These are phyloP conservation scores for Chlorops oryzae DNA, from an alignment of 1,140 invertebrate genomes.

Conservation along the genomic window DNA sequence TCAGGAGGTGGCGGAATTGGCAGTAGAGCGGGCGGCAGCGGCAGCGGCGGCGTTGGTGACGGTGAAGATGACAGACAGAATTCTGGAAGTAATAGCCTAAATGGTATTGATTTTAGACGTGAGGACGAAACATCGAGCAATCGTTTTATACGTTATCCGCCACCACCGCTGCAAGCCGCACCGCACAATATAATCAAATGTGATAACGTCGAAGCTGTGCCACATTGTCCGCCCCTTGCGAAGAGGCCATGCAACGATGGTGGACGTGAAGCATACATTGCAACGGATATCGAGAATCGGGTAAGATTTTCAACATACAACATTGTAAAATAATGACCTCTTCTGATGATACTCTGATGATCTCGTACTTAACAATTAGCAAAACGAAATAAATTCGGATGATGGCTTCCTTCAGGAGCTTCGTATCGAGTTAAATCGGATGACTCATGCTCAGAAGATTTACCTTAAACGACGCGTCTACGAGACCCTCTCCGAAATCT, in stretches of 20 bases:
- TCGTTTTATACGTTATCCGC: too few relatives aligned
- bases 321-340: not conserved
- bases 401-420: constrained; percentile 36
- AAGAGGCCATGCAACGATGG: not conserved
- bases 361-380: not conserved
- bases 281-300: not conserved
- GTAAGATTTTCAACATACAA: not conserved
- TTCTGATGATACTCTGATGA: not conserved
- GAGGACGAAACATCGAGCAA: too few relatives aligned
- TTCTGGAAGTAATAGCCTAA: too few relatives aligned
- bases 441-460: constrained; percentile 38
- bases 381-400: constrained; percentile 27
- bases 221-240: not conserved
- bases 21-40: constrained; percentile 10
- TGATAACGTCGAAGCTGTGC: not conserved
- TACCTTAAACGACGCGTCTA: constrained; percentile 39
- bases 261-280: not conserved
- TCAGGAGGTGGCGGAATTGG: constrained; percentile 6
- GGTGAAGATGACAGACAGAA: constrained; percentile 12
- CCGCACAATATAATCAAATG: too few relatives aligned
- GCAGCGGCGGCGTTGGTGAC: constrained; percentile 19
- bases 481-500: constrained; percentile 33
- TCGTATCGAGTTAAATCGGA: constrained; percentile 34
- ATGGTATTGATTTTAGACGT: too few relatives aligned
- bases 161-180: too few relatives aligned